Percentiles rank a stretch among this genome's conserved stretches.
Conservation (phyloP, 2,113 vertebrate species). For the Etheostoma spectabile region DNA sequence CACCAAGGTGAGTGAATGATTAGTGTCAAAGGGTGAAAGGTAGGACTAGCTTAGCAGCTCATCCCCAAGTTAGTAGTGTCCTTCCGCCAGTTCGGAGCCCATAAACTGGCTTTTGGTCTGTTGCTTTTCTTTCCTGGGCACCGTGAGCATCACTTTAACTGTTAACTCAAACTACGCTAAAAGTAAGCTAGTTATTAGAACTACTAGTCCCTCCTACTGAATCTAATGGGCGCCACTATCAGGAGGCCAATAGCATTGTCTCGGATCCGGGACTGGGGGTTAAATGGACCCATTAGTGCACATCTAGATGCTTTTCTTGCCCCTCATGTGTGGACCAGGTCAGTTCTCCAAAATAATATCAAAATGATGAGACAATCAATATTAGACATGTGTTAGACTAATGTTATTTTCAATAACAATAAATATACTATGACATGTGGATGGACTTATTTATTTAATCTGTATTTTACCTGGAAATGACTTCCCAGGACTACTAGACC, state of each 20-base stretch:
- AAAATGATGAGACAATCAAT: no score
- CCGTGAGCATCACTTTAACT: neutral
- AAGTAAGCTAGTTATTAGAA: neutral
- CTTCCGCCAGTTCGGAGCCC: constrained; percentile 12
- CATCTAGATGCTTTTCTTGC: neutral
- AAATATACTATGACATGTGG: no score
- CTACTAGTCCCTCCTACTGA: neutral
- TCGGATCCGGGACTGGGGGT: neutral
- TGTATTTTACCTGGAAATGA: no score
- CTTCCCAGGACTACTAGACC: no score
- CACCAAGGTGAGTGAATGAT: constrained; percentile 1
- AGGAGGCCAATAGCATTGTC: neutral
- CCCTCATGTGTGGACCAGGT: no score
- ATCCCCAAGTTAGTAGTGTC: constrained; percentile 55
- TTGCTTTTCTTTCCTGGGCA: constrained; percentile 1
- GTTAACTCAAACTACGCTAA: neutral
- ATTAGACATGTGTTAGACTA: no score
- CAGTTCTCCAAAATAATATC: no score
- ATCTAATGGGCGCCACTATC: neutral
- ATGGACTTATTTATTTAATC: no score
- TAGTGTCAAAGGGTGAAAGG: constrained; percentile 19
- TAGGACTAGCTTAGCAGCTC: constrained; percentile 16
- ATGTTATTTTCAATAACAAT: no score
- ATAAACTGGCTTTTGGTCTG: constrained; percentile 16
- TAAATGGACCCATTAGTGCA: neutral